A percentile compares a stretch with the other conserved stretches of the same genome.
phyloP scores from a whole-genome alignment of 2,797 vertebrate genomes.

The Champsocephalus esox region DNA sequence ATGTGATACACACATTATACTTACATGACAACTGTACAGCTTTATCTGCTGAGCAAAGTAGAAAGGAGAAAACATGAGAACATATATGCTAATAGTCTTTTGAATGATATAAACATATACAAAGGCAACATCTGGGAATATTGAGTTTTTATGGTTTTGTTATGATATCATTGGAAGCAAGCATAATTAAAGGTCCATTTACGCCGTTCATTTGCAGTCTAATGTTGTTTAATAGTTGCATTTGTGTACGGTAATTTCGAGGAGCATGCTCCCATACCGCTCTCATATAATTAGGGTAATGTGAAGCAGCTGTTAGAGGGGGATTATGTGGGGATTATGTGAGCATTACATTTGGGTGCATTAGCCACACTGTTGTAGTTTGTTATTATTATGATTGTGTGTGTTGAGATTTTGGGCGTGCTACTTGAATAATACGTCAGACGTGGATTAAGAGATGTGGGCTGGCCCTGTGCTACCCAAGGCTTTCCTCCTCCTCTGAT shows the following conservation, averaged over 20 bases:
- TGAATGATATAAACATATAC: neutral
- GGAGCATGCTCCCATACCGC: neutral
- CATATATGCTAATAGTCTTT: neutral
- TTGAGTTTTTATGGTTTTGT: neutral
- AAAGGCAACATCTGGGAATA: neutral
- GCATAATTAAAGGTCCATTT: too few species aligned
- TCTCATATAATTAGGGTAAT: neutral
- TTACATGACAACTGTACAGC: neutral
- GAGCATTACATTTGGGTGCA: neutral
- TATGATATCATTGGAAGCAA: neutral
- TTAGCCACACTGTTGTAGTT: neutral
- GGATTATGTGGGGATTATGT: neutral
- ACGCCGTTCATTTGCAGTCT: neutral
- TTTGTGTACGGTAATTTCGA: neutral
- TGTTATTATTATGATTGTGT: neutral
- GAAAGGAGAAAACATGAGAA: neutral
- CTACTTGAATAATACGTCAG: constrained; percentile 64
- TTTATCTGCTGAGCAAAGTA: too few species aligned
- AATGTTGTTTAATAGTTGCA: neutral
- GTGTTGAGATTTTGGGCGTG: constrained; percentile 58
- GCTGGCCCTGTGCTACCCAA: constrained; percentile 63
- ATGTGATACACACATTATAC: too few species aligned
- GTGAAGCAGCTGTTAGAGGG: neutral
- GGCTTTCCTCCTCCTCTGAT: constrained; percentile 63
- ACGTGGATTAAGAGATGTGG: constrained; percentile 75